A percentile compares a stretch with the other conserved stretches of the same genome.
phyloP scores from a whole-genome alignment of 2,888 invertebrate species.

The Hydrotaea cyrtoneurina region DNA sequence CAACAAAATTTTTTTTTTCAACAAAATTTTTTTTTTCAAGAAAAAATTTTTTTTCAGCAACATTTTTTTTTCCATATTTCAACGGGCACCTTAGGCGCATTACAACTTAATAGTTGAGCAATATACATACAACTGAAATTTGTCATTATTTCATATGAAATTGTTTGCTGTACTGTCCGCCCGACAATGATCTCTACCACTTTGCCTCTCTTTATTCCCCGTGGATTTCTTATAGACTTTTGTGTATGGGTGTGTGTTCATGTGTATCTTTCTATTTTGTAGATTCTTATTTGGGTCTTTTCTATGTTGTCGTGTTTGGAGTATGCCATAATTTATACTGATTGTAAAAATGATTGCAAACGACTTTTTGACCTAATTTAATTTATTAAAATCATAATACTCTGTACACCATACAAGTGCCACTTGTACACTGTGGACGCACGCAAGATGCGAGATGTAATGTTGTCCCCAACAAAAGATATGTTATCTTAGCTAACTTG shows the following conservation, averaged over 20 bases:
- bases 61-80: too few relatives aligned
- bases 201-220: not conserved
- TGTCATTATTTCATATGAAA: too few relatives aligned
- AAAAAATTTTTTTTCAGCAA: too few relatives aligned
- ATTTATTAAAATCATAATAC: slow-evolving; percentile 61
- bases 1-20: too few relatives aligned
- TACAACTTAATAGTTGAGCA: too few relatives aligned
- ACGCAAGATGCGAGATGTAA: not conserved
- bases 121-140: too few relatives aligned
- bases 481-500: slow-evolving; percentile 29
- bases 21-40: too few relatives aligned
- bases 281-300: slow-evolving; percentile 8
- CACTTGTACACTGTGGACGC: not conserved
- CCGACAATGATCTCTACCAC: not conserved
- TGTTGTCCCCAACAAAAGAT: not conserved
- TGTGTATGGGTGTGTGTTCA: not conserved
- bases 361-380: slow-evolving; percentile 68
- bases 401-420: slow-evolving; percentile 27
- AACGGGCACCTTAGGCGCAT: too few relatives aligned
- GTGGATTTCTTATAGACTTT: not conserved
- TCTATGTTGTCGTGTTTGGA: not conserved
- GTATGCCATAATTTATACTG: slow-evolving; percentile 61
- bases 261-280: not conserved
- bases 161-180: not conserved
- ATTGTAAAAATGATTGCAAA: slow-evolving; percentile 52